These are phyloP conservation scores for Arenaria interpres DNA, from an alignment of 2,113 vertebrate genomes.

Conservation along the genomic window DNA sequence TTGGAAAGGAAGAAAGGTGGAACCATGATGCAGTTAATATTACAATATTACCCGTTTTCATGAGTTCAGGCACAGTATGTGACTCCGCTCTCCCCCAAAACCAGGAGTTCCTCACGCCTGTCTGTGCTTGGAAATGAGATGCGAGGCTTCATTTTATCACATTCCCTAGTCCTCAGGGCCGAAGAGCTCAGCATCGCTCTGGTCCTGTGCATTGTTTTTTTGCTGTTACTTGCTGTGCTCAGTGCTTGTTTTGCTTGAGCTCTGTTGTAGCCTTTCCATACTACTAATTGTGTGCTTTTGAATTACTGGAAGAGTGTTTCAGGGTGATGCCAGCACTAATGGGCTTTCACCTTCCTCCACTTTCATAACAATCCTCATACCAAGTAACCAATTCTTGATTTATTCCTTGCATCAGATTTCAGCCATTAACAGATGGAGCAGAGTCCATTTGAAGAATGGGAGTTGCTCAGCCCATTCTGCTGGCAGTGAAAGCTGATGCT, in stretches of 20 bases:
- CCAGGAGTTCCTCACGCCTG: not conserved
- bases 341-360: not conserved
- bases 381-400: not conserved
- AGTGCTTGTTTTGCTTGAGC: not conserved
- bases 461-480: not conserved
- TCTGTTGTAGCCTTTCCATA: not conserved
- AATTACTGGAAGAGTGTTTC: conserved; percentile 23
- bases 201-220: not conserved
- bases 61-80: not conserved
- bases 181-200: not conserved
- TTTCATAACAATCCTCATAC: not conserved
- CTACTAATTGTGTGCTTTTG: not conserved
- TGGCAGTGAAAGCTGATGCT: rapidly evolving
- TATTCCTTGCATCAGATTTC: not conserved
- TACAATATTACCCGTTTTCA: not conserved
- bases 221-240: not conserved
- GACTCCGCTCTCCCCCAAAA: not conserved
- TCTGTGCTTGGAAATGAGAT: not conserved
- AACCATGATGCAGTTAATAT: not conserved
- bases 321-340: not conserved
- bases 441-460: not conserved
- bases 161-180: not conserved
- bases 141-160: not conserved
- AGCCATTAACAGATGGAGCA: not conserved
- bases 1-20: not conserved